Evolutionary conservation across 2,888 invertebrate species (phyloP).

Genomic region (Dioctria linearis): DNA sequence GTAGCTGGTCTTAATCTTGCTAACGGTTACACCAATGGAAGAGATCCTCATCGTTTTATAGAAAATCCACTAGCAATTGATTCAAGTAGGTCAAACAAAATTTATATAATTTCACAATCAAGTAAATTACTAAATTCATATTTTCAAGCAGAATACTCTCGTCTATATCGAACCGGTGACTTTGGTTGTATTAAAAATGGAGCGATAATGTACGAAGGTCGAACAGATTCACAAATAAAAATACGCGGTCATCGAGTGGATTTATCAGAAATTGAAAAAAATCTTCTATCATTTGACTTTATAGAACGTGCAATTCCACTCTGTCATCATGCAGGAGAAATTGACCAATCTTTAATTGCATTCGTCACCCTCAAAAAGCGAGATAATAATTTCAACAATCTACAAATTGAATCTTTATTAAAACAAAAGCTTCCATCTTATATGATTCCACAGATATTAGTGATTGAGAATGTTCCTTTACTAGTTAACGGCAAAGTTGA

Average conservation of each 20-base stretch:
- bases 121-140: constrained; percentile 37
- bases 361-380: constrained; percentile 75
- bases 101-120: constrained; percentile 1
- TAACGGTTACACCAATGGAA: constrained; percentile 83
- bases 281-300: constrained; percentile 76
- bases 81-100: constrained; percentile 71
- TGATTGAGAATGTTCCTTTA: constrained; percentile 83
- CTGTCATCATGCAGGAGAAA: constrained; percentile 83
- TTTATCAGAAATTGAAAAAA: constrained; percentile 86
- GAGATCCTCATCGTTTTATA: constrained; percentile 82
- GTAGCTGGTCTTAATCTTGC: constrained; percentile 87
- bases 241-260: constrained; percentile 90
- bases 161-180: constrained; percentile 88
- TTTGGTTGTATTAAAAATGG: constrained; percentile 82
- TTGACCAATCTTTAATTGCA: constrained; percentile 81
- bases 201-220: constrained; percentile 82
- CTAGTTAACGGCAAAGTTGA: constrained; percentile 91
- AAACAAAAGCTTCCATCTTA: constrained; percentile 80
- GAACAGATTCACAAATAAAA: constrained; percentile 89
- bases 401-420: constrained; percentile 78
- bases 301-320: constrained; percentile 85
- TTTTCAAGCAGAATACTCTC: constrained; percentile 75
- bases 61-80: constrained; percentile 82
- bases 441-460: constrained; percentile 85
- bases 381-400: constrained; percentile 71